A percentile compares a stretch with the other conserved stretches of the same genome.
phyloP scores from a whole-genome alignment of 2,113 vertebrate genomes.

The Upupa epops region DNA sequence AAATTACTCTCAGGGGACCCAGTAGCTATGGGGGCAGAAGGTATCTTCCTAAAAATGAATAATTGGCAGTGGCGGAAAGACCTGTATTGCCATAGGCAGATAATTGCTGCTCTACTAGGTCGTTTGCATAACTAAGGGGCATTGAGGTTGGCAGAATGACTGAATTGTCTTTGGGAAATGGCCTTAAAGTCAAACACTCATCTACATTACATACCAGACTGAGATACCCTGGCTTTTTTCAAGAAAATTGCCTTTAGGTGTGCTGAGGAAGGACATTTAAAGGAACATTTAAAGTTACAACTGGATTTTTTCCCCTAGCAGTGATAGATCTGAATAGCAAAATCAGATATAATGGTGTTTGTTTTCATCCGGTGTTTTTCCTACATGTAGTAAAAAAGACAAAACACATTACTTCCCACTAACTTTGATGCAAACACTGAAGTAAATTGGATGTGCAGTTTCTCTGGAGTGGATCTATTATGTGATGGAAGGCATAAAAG shows the following conservation, averaged over 20 bases:
- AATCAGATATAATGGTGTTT: not conserved
- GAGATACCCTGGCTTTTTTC: not conserved
- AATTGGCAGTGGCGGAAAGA: not conserved
- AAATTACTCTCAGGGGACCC: not conserved
- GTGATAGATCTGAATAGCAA: not conserved
- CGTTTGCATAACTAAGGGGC: not conserved
- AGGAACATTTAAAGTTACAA: not conserved
- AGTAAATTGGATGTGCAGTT: not conserved
- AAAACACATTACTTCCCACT: not conserved
- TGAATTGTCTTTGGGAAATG: not conserved
- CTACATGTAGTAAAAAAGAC: not conserved
- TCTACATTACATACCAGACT: not conserved
- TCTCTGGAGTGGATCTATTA: not conserved
- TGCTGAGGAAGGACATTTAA: not conserved
- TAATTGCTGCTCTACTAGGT: not conserved
- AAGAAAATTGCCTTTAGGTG: not conserved
- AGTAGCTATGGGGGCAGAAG: not conserved
- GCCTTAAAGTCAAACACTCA: not conserved
- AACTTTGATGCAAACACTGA: not conserved
- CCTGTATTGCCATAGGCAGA: not conserved
- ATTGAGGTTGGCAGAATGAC: not conserved
- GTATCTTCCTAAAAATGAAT: not conserved
- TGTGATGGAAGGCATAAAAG: not conserved
- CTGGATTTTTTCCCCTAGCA: not conserved
- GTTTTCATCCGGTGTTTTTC: not conserved